Evolutionary conservation across 2,888 invertebrate species (phyloP).

Genomic region (Oxytorus armatus): DNA sequence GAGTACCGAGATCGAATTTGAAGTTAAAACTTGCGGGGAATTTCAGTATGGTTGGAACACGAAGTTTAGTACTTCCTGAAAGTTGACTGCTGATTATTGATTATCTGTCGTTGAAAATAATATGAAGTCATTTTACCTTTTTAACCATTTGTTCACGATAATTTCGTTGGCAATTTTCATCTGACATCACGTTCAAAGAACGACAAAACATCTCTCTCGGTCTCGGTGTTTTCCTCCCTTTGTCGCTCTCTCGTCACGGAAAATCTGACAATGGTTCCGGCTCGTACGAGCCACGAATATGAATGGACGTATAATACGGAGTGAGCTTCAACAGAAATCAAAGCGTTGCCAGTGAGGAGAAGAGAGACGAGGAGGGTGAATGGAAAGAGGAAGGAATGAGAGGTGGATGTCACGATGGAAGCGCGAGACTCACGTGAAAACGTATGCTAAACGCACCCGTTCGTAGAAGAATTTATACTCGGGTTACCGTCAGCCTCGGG

Average conservation of each 20-base stretch:
- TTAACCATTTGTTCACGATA: no score
- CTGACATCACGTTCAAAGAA: slow-evolving; percentile 2
- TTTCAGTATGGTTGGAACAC: no score
- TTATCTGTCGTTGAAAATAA: no score
- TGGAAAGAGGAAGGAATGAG: slow-evolving; percentile 9
- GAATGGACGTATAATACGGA: slow-evolving; percentile 42
- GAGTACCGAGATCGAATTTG: no score
- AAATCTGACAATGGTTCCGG: slow-evolving; percentile 52
- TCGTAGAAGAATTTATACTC: slow-evolving; percentile 56
- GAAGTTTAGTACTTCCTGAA: no score
- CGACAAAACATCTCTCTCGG: background rate
- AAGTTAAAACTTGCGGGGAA: no score
- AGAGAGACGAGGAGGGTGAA: slow-evolving; percentile 41
- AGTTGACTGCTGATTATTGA: no score
- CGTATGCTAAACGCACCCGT: slow-evolving; percentile 51
- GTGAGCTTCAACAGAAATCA: slow-evolving; percentile 24
- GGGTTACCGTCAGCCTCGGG: slow-evolving; percentile 29
- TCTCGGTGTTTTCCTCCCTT: background rate
- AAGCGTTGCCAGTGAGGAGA: background rate
- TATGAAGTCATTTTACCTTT: no score
- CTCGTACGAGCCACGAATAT: slow-evolving; percentile 58
- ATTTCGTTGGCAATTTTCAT: background rate
- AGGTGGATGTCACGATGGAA: slow-evolving; percentile 61
- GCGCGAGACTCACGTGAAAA: slow-evolving; percentile 39
- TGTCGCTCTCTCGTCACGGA: slow-evolving; percentile 28